A percentile compares a stretch with the other conserved stretches of the same genome.
phyloP scores from a whole-genome alignment of 2,888 invertebrate genomes.

The Rutpela maculata region DNA sequence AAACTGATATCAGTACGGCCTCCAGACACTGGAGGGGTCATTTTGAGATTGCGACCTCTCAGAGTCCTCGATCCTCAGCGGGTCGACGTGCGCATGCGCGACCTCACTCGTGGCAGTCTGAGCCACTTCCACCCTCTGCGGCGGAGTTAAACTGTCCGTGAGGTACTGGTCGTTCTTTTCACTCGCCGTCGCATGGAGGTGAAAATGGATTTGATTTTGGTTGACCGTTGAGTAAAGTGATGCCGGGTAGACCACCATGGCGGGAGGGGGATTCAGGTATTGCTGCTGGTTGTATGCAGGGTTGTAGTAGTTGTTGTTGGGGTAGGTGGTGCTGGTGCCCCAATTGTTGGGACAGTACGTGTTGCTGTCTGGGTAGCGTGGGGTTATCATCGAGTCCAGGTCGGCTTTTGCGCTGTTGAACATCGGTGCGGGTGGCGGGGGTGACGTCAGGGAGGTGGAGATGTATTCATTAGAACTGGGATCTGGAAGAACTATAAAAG shows the following conservation, averaged over 20 bases:
- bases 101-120: constrained; percentile 72
- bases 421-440: constrained; percentile 64
- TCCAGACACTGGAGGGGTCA: constrained; percentile 80
- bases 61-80: constrained; percentile 58
- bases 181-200: constrained; percentile 80
- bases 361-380: constrained; percentile 72
- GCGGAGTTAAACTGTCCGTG: constrained; percentile 75
- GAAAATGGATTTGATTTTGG: constrained; percentile 90
- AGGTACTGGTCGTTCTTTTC: constrained; percentile 82
- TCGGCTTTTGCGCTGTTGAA: constrained; percentile 68
- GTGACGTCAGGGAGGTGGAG: constrained; percentile 68
- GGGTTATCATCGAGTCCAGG: constrained; percentile 67
- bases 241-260: constrained; percentile 86
- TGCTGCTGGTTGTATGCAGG: constrained; percentile 78
- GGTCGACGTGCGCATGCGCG: constrained; percentile 73
- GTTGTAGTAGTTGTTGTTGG: constrained; percentile 81
- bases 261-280: constrained; percentile 78
- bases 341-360: constrained; percentile 79
- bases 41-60: constrained; percentile 67
- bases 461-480: constrained; percentile 68
- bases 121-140: constrained; percentile 77
- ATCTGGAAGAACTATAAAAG: constrained; percentile 69
- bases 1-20: constrained; percentile 78
- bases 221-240: constrained; percentile 87
- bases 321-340: constrained; percentile 69